phyloP scores from a whole-genome alignment of 2,113 vertebrate species.

The Phyllopteryx taeniolatus region DNA sequence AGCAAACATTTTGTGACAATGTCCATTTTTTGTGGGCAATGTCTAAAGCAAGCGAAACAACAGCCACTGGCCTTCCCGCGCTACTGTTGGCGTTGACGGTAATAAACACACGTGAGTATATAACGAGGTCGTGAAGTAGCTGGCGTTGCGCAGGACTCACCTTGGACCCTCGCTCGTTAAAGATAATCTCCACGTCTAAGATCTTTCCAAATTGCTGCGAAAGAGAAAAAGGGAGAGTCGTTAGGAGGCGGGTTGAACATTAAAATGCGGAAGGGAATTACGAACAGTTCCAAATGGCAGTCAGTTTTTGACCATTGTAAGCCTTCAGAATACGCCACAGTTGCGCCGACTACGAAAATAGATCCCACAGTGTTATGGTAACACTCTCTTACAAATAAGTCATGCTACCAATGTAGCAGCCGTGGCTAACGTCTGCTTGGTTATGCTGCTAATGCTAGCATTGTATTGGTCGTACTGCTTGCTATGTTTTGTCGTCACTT shows the following conservation, averaged over 20 bases:
- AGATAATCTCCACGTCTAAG: conserved; percentile 98
- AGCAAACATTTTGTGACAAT: too few relatives aligned
- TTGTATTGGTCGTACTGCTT: not conserved
- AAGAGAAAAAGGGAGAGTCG: conserved; percentile 55
- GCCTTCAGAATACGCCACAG: too few relatives aligned
- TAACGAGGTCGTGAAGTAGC: conserved; percentile 46
- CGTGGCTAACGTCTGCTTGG: too few relatives aligned
- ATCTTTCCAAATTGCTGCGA: conserved; percentile 98
- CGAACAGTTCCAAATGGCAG: not conserved
- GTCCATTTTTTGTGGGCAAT: too few relatives aligned
- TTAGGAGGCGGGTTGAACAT: conserved; percentile 19
- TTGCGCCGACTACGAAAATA: too few relatives aligned
- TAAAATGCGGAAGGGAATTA: conserved; percentile 19
- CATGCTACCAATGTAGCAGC: too few relatives aligned
- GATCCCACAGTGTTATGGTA: too few relatives aligned
- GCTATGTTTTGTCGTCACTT: not conserved
- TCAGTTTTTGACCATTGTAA: too few relatives aligned
- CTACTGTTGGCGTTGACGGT: too few relatives aligned
- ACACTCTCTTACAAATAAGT: too few relatives aligned
- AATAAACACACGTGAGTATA: not conserved
- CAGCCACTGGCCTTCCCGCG: too few relatives aligned
- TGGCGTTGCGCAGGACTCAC: conserved; percentile 78
- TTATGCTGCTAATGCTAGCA: too few relatives aligned
- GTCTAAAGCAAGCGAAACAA: not conserved
- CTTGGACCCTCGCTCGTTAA: conserved; percentile 99